Evolutionary conservation across 2,113 vertebrate genomes (phyloP).

Genomic region (Stigmatopora nigra): DNA sequence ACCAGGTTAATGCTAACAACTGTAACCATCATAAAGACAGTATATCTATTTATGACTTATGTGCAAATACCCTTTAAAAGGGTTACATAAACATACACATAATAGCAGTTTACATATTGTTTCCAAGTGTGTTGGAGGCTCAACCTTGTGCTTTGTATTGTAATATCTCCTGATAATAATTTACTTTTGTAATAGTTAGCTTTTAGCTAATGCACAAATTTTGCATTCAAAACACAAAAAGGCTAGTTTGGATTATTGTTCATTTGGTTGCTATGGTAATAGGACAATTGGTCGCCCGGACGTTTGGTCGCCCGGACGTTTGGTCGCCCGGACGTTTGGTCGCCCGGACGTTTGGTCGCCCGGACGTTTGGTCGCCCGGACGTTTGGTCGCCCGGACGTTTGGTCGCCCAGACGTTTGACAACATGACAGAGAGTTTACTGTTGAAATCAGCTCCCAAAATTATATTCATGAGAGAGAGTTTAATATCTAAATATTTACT

Average conservation of each 20-base stretch:
- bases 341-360: too few species aligned
- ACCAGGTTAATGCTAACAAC: slow-evolving; percentile 24
- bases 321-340: too few species aligned
- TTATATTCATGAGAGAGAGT: too few species aligned
- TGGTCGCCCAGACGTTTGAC: too few species aligned
- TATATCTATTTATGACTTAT: slow-evolving; percentile 22
- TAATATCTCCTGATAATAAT: background rate
- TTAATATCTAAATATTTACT: too few species aligned
- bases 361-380: too few species aligned
- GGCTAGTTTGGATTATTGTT: background rate
- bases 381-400: too few species aligned
- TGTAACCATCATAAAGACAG: slow-evolving; percentile 18
- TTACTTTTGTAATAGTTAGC: background rate
- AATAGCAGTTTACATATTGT: slow-evolving; percentile 17
- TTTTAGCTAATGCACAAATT: background rate
- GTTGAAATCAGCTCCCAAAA: too few species aligned
- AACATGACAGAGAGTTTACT: too few species aligned
- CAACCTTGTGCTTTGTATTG: slow-evolving; percentile 38
- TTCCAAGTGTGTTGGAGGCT: slow-evolving; percentile 5
- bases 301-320: too few species aligned
- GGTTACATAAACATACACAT: slow-evolving; percentile 2
- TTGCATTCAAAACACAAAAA: background rate
- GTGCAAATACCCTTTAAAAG: slow-evolving; percentile 19
- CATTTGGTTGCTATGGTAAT: background rate
- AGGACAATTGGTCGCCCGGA: too few species aligned